Base-by-base conservation (phyloP, 64 coral and sea anemone genomes). In the Montipora capricornis region DNA sequence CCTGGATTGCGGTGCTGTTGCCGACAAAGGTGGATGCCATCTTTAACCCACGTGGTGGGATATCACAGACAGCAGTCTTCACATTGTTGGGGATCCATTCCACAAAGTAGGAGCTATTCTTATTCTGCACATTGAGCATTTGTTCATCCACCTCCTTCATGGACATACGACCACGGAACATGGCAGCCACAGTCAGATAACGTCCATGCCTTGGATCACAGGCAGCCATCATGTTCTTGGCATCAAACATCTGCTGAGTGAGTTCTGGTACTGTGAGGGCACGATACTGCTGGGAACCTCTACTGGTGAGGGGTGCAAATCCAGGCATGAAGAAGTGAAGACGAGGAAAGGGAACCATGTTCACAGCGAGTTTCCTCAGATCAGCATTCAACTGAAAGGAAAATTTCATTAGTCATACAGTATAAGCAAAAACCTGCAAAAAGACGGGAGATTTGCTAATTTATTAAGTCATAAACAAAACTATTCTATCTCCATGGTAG, bases 181-280 rank as follows among this genome's bases (percentile, higher is more conserved):
- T 93, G 14, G 91, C 70, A 76, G 91, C 91, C 3, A 93, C 91
- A 13, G 91, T 93, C 44, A 93, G 82, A 74, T 93, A 93, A 47
- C 82, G 91, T 17, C 91, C 91, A 62, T 93, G 91, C 55, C 91
- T 47, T 77, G 91, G 91, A 70, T 93, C 91, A 79, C 91, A 93
- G 10, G 91, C 91, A 79, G 91, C 91, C 91, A 93, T 93, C 91
- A 93, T 93, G 91, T 93, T 93, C 91, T 93, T 93, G 91, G 91
- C 82, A 49, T 93, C 91, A 87, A 93, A 93, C 91, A 93, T 93
- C 82, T 93, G 91, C 46, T 93, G 91, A 44, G 91, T 93, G 29
- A 93, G 91, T 47, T 93, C 91, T 49, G 91, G 91, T 44, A 93
- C 91, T 24, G 91, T 93, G 0, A 93, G 91, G 8, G 91, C 91